Evolutionary conservation across 2,888 invertebrate species (phyloP), one percentile per base, ranked within the genome.

Genomic region (Acrobasis suavella): DNA sequence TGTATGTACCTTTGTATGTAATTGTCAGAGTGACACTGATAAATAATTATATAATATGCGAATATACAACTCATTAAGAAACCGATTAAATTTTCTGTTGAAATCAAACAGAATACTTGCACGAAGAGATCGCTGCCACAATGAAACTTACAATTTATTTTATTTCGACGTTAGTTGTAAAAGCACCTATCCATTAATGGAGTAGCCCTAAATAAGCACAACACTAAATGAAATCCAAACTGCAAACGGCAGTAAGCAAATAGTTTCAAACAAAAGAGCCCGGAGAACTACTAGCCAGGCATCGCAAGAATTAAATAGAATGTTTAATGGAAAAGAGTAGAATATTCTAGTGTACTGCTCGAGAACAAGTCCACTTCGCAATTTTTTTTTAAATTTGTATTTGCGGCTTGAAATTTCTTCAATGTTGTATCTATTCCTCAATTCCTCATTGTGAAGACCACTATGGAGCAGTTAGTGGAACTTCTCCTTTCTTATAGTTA

Each of bases 161-260:
- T 16, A 42, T 39, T 39, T 39, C 16, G 12, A 42, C 38, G 42
- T 56, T 16, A 17, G 17, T 17, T 16, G n/a, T 39, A 16, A 6
- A 16, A 50, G 16, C 50, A 37, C 50, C 38, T 60, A 60, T 50
- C 39, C 37, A 60, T 42, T 56, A 56, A 22, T 15, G 14, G 56
- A 56, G 42, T 16, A 14, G 68, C 68, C 85, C 85, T 83, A 82
- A 84, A 77, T 83, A 85, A 84, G 78, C 86, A 83, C 67, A 80
- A 73, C 55, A 50, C 71, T 71, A 79, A 82, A 83, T 82, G 74
- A 80, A 84, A 84, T 80, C 72, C 69, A 81, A 85, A 85, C 78
- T 77, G 74, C 75, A 77, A 83, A 78, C 75, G 75, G 67, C 65
- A 69, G 66, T 74, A 72, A 71, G 73, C 75, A 76, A 75, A 77